Base-by-base conservation (phyloP, 1,140 invertebrate genomes). In the Penaeus japonicus region DNA sequence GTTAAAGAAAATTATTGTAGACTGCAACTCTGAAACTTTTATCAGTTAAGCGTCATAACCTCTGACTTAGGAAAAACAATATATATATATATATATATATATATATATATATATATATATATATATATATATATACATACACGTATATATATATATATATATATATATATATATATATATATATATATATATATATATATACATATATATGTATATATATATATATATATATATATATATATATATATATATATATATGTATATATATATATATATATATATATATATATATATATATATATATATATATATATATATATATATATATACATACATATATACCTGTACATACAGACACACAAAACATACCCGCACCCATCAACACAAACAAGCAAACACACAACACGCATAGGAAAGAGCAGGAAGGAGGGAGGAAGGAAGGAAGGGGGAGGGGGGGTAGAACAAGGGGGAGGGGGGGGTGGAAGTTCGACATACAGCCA, bases 231-330 rank as follows among this genome's bases (percentile, higher is more conserved):
- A 70, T 24, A 70, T 24, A 70, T 7, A 70, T 24, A 70, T 24
- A 70, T 24, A 70, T 24, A 70, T 4, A 70, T 24, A 70, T 0
- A 70, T n/a, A 70, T n/a, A 70, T n/a, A 70, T n/a, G n/a, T n/a
- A 20, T n/a, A 70, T n/a, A 70, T n/a, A 70, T n/a, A 70, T 5
- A 70, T n/a, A 20, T 15, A 70, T 70, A 70, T 70, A 70, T 70
- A 70, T 70, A 70, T 70, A 70, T 70, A 70, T 70, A 70, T 70
- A 70, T 70, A 70, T 70, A 70, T 70, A 70, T 70, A 70, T 22
- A 70, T 70, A n/a, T 70, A n/a, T 70, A n/a, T 70, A n/a, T 70
- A 70, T 70, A n/a, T 70, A 70, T 70, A 70, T 70, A 70, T 70
- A 70, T 70, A 70, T 70, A 70, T 70, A 70, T n/a, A 70, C 30